Evolutionary conservation across 1,140 invertebrate species (phyloP), one percentile per base, ranked within the genome.

Genomic region (Sinella curviseta): DNA sequence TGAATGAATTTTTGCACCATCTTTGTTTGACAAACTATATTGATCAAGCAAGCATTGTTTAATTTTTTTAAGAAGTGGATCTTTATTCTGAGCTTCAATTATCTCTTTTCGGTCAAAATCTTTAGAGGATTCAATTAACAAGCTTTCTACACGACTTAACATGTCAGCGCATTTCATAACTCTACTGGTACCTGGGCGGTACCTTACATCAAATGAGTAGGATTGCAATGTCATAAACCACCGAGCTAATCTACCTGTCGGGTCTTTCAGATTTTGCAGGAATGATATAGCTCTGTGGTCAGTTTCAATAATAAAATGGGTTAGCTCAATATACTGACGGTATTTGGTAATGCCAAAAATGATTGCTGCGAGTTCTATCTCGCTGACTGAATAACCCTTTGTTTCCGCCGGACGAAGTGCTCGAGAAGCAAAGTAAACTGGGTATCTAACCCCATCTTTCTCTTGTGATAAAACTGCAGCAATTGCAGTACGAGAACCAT

Each of bases 321-420:
- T 85, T 20, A 87, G 87, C 77, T 87, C 87, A 1, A 91, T 81
- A 84, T 89, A 90, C 30, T 85, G 80, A 78, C 86, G 57, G 78
- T 89, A 90, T 54, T 89, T 84, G 65, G 87, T 79, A 0, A 90
- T 82, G 0, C 85, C 86, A 85, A 85, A 85, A 3, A 90, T 83
- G 4, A 91, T 86, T 1, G 88, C 89, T 30, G 90, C 80, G 55
- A 88, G 83, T 86, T 91, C 89, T 80, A 87, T 79, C 82, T 90
- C 88, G 0, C 87, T 88, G 8, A 84, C 84, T 4, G 81, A 82
- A 78, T 88, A 90, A 4, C 8, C 39, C 28, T 88, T 88, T 70
- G 76, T 78, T 84, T 91, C 89, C 0, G 86, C 80, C 0, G 65
- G 35, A 2, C 77, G 84, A 3, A 90, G 77, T 2, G 84, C 80